Percentiles rank a stretch among this genome's conserved stretches.
Conservation (phyloP, 92 coral and sea anemone species). For the Zoanthus solanderi region DNA sequence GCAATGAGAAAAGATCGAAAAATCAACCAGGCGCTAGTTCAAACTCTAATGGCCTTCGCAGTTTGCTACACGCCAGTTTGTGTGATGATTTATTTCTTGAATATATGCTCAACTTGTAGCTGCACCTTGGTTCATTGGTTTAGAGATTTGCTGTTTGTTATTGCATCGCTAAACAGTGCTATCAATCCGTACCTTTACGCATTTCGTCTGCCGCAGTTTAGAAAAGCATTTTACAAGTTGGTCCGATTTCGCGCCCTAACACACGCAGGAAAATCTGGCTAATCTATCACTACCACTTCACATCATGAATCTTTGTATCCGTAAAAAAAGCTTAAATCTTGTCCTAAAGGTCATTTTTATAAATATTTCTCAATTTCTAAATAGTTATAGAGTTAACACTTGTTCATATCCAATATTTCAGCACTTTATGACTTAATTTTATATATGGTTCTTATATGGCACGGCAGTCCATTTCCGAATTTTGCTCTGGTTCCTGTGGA, state of each 20-base stretch:
- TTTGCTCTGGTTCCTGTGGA: too few relatives aligned
- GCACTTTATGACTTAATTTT: too few relatives aligned
- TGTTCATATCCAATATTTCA: too few relatives aligned
- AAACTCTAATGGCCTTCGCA: constrained; percentile 49
- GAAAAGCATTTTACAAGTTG: constrained; percentile 49
- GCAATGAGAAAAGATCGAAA: constrained; percentile 18
- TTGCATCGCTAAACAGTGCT: constrained; percentile 55
- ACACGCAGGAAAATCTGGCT: neutral
- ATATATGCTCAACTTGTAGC: constrained; percentile 52
- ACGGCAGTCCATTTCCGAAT: too few relatives aligned
- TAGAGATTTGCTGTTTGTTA: constrained; percentile 55
- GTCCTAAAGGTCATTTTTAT: too few relatives aligned
- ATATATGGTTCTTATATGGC: too few relatives aligned
- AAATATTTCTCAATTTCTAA: too few relatives aligned
- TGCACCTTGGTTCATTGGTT: constrained; percentile 61
- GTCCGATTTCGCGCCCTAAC: neutral
- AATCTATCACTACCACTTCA: too few relatives aligned
- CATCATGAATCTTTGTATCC: too few relatives aligned
- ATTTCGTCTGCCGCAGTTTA: constrained; percentile 62
- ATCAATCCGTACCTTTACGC: constrained; percentile 68
- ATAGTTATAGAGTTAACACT: too few relatives aligned
- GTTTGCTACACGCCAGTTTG: constrained; percentile 62
- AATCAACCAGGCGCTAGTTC: constrained; percentile 12
- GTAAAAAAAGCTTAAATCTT: too few relatives aligned
- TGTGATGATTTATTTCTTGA: constrained; percentile 58